These are phyloP conservation scores for Eleutherodactylus coqui DNA, from an alignment of 2,797 vertebrate species.

Conservation along the genomic window DNA sequence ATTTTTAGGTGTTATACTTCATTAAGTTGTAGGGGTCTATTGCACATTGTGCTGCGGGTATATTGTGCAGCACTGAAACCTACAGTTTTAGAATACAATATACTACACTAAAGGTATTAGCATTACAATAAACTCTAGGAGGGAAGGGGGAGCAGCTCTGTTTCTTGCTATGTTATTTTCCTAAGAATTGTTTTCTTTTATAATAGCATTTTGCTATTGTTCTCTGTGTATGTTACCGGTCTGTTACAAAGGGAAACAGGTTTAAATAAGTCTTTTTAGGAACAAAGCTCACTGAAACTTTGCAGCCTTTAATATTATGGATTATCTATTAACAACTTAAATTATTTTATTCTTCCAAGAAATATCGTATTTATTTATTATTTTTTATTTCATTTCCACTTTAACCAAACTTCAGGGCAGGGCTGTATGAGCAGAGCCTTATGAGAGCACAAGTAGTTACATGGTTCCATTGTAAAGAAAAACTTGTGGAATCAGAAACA, in stretches of 20 bases:
- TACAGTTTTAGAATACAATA: neutral
- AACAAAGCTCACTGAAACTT: neutral
- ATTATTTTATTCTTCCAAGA: too few species aligned
- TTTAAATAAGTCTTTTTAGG: neutral
- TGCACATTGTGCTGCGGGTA: neutral
- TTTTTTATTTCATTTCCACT: too few species aligned
- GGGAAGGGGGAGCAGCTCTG: neutral
- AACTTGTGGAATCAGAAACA: too few species aligned
- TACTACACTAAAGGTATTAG: neutral
- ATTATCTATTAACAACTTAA: neutral
- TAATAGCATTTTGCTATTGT: neutral
- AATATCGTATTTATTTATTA: too few species aligned
- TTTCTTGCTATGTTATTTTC: neutral
- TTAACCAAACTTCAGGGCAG: too few species aligned
- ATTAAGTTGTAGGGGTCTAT: slow-evolving; percentile 17
- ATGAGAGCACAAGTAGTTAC: too few species aligned
- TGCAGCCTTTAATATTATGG: neutral
- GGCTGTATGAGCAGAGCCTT: too few species aligned
- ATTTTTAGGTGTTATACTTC: slow-evolving; percentile 43
- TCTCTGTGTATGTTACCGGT: neutral
- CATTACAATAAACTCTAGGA: neutral
- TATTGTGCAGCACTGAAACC: slow-evolving; percentile 6
- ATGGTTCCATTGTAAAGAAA: too few species aligned
- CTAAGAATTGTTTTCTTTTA: neutral
- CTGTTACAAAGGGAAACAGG: neutral